Conservation (phyloP, 2,888 invertebrate species). For the Chirona hameri region DNA sequence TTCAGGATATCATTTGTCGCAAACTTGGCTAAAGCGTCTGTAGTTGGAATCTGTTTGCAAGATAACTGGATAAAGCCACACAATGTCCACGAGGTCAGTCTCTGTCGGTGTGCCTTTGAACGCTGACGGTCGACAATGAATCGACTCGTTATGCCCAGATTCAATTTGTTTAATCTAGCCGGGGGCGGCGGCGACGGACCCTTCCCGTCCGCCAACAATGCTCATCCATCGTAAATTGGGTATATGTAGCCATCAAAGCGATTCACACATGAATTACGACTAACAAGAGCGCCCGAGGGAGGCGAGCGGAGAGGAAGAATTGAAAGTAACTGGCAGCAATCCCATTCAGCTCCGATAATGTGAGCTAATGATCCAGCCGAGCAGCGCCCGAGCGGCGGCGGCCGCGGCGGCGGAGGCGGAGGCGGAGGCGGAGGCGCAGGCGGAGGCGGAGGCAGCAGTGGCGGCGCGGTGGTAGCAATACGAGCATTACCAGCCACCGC, state of each 20-base stretch:
- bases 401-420: no score
- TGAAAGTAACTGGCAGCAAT: constrained; percentile 14
- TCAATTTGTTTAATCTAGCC: constrained; percentile 25
- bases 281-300: constrained; percentile 1
- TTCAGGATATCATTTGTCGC: not conserved
- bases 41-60: not conserved
- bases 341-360: constrained; percentile 6
- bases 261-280: constrained; percentile 28
- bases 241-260: constrained; percentile 29
- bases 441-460: not conserved
- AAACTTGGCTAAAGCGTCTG: not conserved
- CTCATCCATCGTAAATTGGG: constrained; percentile 28
- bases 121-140: not conserved
- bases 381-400: no score
- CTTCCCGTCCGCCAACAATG: constrained; percentile 22
- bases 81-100: not conserved
- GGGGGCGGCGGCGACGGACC: not conserved
- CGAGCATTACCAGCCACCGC: no score
- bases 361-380: not conserved
- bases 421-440: not conserved
- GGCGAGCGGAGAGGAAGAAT: constrained; percentile 13
- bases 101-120: not conserved
- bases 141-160: not conserved
- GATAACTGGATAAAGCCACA: not conserved
- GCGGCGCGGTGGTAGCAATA: no score